phyloP scores from a whole-genome alignment of 2,888 invertebrate species.

The Unio pictorum region DNA sequence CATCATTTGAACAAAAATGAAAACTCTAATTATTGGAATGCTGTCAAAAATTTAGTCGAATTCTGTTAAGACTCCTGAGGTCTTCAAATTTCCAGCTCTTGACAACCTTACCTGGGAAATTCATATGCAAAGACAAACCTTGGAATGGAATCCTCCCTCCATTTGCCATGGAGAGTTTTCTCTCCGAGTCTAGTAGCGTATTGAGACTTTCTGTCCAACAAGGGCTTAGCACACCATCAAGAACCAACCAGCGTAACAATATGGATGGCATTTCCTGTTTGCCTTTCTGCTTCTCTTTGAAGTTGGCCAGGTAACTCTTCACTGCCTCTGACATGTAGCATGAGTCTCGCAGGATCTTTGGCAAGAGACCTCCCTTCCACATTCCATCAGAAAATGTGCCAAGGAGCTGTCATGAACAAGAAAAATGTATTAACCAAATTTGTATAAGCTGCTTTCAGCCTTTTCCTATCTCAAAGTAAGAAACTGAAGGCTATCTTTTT shows the following conservation, averaged over 20 bases:
- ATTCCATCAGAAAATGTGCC: slow-evolving; percentile 58
- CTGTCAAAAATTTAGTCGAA: too few relatives aligned
- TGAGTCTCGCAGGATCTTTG: slow-evolving; percentile 58
- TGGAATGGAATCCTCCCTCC: slow-evolving; percentile 53
- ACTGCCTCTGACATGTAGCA: slow-evolving; percentile 58
- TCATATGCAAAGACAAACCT: slow-evolving; percentile 28
- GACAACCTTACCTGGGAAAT: neutral
- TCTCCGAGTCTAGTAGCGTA: slow-evolving; percentile 59
- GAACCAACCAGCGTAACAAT: slow-evolving; percentile 62
- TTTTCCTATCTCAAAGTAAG: too few relatives aligned
- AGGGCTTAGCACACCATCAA: slow-evolving; percentile 65
- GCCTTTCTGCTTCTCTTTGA: slow-evolving; percentile 49
- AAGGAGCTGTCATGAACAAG: slow-evolving; percentile 49
- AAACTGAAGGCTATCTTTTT: too few relatives aligned
- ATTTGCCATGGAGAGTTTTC: slow-evolving; percentile 58
- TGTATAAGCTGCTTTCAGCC: too few relatives aligned
- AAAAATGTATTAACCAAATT: too few relatives aligned
- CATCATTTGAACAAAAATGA: too few relatives aligned
- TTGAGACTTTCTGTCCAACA: slow-evolving; percentile 66
- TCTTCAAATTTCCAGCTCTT: neutral
- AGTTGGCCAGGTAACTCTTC: slow-evolving; percentile 43
- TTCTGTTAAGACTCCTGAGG: neutral
- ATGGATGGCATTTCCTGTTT: slow-evolving; percentile 55
- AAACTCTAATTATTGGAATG: too few relatives aligned
- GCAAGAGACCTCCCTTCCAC: slow-evolving; percentile 64